Base-by-base conservation (phyloP, 2,797 vertebrate genomes). In the Poeciliopsis presidionis region DNA sequence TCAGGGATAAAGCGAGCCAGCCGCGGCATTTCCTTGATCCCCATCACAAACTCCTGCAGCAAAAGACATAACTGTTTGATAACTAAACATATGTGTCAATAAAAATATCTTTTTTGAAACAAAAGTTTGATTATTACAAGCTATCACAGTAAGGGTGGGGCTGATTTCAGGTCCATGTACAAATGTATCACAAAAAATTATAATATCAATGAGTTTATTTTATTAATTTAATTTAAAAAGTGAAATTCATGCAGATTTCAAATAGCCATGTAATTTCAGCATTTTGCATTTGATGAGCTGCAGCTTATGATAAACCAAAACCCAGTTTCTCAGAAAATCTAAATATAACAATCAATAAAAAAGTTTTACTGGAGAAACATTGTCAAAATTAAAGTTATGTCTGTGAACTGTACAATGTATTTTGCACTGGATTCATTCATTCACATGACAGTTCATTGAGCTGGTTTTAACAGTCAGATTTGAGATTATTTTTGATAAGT, bases 1-100 rank as follows among this genome's bases (percentile, higher is more conserved):
- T 99, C 98, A 85, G 98, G 98, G 91, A 99, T 96, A 94, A 98
- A 99, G 55, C 96, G 96, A 53, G 96, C 95, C 2, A 98, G 86
- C 0, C 97, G 96, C 22, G 98, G 97, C 90, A 99, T 95, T 88
- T 98, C 98, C 89, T 97, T 96, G 91, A 99, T 95, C 70, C 97
- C 97, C 93, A 98, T 95, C 90, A 99, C 97, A 87, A 99, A 95
- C 93, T 99, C 98, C 98, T 99, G 93, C 3, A 57, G 25, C 25
- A 57, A 57, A 86, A 78, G 87, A 57, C 53, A 28, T 12, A 2
- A 57, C 5, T 57, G 25, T 57, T 57, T n/a, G 33, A 65, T 22
- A 63, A 33, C 30, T 63, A 59, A 59, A 8, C 59, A 33, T 8
- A 36, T 63, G 4, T 9, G 18, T 39, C 33, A 33, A 3, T 16